phyloP scores from a whole-genome alignment of 2,113 vertebrate species.

The Pituophis catenifer region DNA sequence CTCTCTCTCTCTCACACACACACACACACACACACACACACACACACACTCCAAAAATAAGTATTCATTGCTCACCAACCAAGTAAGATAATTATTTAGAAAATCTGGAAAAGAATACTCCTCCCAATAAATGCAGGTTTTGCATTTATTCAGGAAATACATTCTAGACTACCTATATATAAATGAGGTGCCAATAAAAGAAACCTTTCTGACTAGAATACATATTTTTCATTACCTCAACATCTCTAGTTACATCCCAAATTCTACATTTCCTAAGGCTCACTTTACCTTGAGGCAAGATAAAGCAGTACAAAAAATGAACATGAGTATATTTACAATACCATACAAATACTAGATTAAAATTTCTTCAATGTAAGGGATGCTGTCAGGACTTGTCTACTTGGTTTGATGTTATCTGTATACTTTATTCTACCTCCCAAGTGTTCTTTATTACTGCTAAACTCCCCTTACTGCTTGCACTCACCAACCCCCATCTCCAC shows the following conservation, averaged over 20 bases:
- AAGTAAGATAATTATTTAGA: background rate
- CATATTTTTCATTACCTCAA: background rate
- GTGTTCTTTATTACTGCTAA: background rate
- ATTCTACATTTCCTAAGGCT: background rate
- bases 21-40: background rate
- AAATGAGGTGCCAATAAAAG: background rate
- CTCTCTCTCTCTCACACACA: too few relatives aligned
- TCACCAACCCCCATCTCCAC: background rate
- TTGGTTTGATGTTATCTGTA: background rate
- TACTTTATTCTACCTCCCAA: slow-evolving; percentile 10
- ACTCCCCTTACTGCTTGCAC: background rate
- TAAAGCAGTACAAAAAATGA: background rate
- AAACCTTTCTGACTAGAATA: background rate
- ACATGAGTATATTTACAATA: background rate
- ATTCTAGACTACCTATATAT: background rate
- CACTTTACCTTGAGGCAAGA: slow-evolving; percentile 5
- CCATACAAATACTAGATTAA: slow-evolving; percentile 6
- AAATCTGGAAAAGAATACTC: background rate
- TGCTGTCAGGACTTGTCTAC: slow-evolving; percentile 6
- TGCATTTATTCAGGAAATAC: background rate
- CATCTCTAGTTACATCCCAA: background rate
- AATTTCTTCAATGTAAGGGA: slow-evolving; percentile 30
- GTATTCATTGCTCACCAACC: background rate
- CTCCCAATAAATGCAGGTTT: background rate
- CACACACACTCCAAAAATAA: background rate